Base-by-base conservation (phyloP, 2,888 invertebrate species). In the Eupithecia exiguata region DNA sequence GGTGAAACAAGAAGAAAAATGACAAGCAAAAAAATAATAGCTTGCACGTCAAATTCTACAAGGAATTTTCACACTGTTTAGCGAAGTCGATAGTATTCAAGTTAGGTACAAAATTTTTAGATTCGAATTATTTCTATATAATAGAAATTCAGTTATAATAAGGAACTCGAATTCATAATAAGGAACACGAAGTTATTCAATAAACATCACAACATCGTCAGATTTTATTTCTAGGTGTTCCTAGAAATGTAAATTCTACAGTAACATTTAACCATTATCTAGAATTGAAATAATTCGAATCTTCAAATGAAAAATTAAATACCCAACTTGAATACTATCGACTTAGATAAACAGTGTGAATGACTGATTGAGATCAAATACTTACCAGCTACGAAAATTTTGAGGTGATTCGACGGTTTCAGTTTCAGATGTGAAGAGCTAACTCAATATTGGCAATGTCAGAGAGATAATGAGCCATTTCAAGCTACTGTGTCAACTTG, bases 401-500 rank as follows among this genome's bases (percentile, higher is more conserved):
- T 53, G 58, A 74, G 43, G 68, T 70, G 53, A 65, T 63, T 76
- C 75, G 69, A 74, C 75, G 77, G 76, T 78, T 73, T 78, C 82
- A 81, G 80, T 83, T 81, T 14, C 80, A 82, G 75, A 76, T 83
- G 81, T 81, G 74, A 78, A 87, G 86, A 79, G 83, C 79, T 81
- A 81, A 82, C 82, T 81, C 83, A 86, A 88, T 87, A 85, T 87
- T 87, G 85, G 88, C 86, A 74, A 82, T 77, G 76, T 75, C 76
- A 73, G 74, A 80, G 83, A 78, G 81, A 82, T 86, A 87, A 87
- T 87, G 85, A 86, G 84, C 83, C 83, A 87, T 86, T 74, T 65
- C 77, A 62, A 71, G 77, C 75, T 76, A 75, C 79, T 78, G 74
- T 80, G 77, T 76, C 78, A 78, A 78, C 78, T 68, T 76, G 74